Conservation (phyloP, 2,113 vertebrate species). For the Trichechus manatus region DNA sequence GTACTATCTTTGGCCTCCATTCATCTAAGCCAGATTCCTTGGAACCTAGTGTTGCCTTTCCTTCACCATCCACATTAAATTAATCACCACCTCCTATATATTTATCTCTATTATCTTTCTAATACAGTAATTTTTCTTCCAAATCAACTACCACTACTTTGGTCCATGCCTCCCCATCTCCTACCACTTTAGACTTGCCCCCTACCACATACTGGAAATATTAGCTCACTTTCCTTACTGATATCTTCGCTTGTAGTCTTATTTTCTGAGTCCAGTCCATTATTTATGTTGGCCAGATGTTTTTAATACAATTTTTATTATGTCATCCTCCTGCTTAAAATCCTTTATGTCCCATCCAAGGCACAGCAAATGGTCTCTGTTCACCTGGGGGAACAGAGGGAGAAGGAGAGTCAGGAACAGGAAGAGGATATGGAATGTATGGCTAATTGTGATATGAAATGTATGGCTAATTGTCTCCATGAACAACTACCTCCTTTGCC, state of each 20-base stretch:
- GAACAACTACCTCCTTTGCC: too few species aligned
- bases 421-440: too few species aligned
- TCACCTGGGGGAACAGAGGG: too few species aligned
- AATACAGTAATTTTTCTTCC: not conserved
- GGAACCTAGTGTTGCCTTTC: not conserved
- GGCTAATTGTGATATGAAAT: too few species aligned
- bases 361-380: too few species aligned
- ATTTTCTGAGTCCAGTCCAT: not conserved
- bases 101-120: not conserved
- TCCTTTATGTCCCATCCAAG: not conserved
- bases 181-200: not conserved
- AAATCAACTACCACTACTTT: not conserved
- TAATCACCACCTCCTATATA: not conserved
- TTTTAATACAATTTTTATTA: not conserved
- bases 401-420: too few species aligned
- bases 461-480: too few species aligned
- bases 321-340: conserved; percentile 12
- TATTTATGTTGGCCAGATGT: not conserved
- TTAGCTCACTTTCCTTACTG: not conserved
- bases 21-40: not conserved
- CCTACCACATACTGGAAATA: not conserved
- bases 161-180: not conserved
- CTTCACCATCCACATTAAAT: not conserved
- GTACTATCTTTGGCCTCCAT: not conserved
- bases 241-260: not conserved